Evolutionary conservation across 2,888 invertebrate genomes (phyloP).

Genomic region (Oligia strigilis): DNA sequence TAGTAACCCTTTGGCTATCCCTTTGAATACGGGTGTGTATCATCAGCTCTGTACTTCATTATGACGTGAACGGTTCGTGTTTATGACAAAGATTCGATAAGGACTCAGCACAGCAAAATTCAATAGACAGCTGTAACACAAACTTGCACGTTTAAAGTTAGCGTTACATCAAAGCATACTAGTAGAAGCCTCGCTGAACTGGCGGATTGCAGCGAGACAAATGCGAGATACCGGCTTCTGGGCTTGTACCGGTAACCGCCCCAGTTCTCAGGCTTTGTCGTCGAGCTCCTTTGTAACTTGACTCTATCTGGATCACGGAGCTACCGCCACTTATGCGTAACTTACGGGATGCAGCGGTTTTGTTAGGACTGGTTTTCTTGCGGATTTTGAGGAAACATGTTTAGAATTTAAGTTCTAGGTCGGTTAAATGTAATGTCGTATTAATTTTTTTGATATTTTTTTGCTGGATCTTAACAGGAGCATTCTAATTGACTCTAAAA

Average conservation of each 20-base stretch:
- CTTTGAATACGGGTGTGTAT: neutral
- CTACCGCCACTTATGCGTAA: constrained; percentile 67
- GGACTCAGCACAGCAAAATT: neutral
- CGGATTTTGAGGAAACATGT: constrained; percentile 10
- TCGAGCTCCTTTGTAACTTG: constrained; percentile 74
- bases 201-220: constrained; percentile 64
- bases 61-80: neutral
- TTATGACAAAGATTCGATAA: neutral
- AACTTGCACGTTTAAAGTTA: constrained; percentile 20
- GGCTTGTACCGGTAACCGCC: constrained; percentile 78
- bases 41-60: neutral
- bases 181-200: constrained; percentile 53
- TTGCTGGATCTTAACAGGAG: neutral
- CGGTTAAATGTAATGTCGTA: neutral
- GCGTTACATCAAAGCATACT: constrained; percentile 43
- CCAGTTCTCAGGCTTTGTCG: constrained; percentile 81
- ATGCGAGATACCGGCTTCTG: constrained; percentile 68
- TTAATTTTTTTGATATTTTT: neutral
- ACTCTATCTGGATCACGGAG: constrained; percentile 77
- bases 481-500: neutral
- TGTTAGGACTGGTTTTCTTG: constrained; percentile 42
- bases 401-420: neutral
- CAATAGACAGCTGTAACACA: neutral
- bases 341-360: constrained; percentile 43
- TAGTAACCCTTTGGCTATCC: neutral